Percentiles rank a stretch among this genome's conserved stretches.
These are phyloP conservation scores for Zapornia atra DNA, from an alignment of 2,113 vertebrate species.

Conservation along the genomic window DNA sequence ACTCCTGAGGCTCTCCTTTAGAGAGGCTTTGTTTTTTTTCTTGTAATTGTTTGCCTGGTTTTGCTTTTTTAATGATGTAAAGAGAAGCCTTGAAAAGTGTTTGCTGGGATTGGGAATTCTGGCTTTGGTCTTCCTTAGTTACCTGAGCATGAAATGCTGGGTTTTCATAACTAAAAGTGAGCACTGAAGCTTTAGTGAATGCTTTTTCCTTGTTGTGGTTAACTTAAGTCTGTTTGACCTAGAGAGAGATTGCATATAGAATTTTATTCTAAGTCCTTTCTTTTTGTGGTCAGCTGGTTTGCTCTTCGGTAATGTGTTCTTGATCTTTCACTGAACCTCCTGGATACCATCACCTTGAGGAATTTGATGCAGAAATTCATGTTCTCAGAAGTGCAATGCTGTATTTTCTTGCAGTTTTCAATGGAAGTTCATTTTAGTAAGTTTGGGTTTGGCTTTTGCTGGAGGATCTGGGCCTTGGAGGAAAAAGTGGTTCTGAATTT, in stretches of 20 bases:
- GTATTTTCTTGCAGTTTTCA: too few species aligned
- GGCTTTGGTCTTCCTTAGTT: background rate
- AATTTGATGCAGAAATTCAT: background rate
- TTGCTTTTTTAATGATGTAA: background rate
- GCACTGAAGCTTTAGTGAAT: background rate
- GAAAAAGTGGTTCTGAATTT: background rate
- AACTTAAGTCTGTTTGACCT: background rate
- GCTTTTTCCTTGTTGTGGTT: background rate
- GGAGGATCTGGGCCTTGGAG: background rate
- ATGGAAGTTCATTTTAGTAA: too few species aligned
- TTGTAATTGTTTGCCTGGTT: background rate
- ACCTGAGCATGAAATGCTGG: background rate
- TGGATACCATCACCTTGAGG: background rate
- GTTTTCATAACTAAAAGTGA: background rate
- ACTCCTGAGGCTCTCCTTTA: too few species aligned
- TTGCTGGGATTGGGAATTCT: background rate
- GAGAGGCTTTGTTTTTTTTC: too few species aligned
- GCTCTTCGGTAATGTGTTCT: background rate
- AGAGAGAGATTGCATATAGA: background rate
- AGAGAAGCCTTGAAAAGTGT: background rate
- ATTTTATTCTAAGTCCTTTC: background rate
- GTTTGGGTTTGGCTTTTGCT: background rate
- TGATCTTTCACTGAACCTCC: background rate
- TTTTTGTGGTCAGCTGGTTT: background rate
- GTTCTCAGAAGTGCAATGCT: background rate